Conservation (phyloP, 1,140 invertebrate species). For the Drosophila pseudoananassae region DNA sequence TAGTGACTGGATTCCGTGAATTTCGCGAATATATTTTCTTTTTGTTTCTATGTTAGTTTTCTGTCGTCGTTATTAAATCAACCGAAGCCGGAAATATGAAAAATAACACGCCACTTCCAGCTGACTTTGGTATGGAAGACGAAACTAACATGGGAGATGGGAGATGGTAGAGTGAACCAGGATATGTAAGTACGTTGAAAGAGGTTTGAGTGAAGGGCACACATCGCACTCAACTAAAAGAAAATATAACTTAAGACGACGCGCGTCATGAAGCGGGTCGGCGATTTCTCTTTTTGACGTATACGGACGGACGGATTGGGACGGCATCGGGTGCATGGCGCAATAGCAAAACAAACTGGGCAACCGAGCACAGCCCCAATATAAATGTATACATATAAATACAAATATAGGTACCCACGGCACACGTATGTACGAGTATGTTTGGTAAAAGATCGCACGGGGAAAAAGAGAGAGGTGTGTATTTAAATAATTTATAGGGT, state of each 20-base stretch:
- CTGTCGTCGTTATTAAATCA: constrained; percentile 16
- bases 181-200: constrained; percentile 5
- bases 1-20: constrained; percentile 9
- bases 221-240: constrained; percentile 38
- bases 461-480: constrained; percentile 22
- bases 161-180: constrained; percentile 16
- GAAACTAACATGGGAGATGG: constrained; percentile 1
- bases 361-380: constrained; percentile 43
- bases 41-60: background rate
- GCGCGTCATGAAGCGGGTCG: constrained; percentile 43
- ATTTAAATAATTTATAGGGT: constrained; percentile 9
- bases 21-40: constrained; percentile 8
- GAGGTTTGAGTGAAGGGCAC: constrained; percentile 35
- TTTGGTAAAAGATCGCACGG: constrained; percentile 1
- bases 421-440: background rate
- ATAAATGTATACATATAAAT: constrained; percentile 4
- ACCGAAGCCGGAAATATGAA: constrained; percentile 11
- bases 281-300: constrained; percentile 76
- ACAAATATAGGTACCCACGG: constrained; percentile 11
- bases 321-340: constrained; percentile 61
- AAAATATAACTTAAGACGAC: constrained; percentile 47
- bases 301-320: constrained; percentile 35
- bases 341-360: constrained; percentile 63
- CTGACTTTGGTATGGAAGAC: background rate
- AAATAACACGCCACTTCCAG: constrained; percentile 1